Evolutionary conservation across 2,797 vertebrate genomes (phyloP).

Genomic region (Pipistrellus kuhlii): DNA sequence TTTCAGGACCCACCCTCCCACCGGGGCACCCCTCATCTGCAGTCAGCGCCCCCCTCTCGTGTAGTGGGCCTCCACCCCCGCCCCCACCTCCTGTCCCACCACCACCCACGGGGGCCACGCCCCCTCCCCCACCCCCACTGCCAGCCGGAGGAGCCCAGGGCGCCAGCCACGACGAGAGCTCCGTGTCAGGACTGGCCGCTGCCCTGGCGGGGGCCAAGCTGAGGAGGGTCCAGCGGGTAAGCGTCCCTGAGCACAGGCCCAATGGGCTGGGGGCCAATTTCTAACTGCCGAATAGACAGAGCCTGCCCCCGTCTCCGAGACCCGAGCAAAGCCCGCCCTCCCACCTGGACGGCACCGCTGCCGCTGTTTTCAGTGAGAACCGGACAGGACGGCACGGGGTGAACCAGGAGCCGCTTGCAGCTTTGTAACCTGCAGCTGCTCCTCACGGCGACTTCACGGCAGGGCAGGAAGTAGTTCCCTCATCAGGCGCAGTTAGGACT

Average conservation of each 20-base stretch:
- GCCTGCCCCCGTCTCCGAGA: rapidly evolving
- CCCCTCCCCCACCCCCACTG: conserved; percentile 89
- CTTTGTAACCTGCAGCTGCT: neutral
- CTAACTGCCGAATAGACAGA: neutral
- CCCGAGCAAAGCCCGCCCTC: neutral
- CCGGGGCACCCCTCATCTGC: conserved; percentile 93
- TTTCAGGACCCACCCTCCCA: conserved; percentile 89
- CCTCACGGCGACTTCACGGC: rapidly evolving
- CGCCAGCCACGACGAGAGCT: conserved; percentile 88
- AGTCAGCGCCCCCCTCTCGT: conserved; percentile 87
- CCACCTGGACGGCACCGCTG: neutral
- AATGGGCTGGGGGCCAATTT: neutral
- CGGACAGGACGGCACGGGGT: rapidly evolving
- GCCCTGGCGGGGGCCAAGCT: conserved; percentile 98
- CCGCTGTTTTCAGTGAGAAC: neutral
- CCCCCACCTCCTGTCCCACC: conserved; percentile 90
- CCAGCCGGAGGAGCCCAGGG: conserved; percentile 90
- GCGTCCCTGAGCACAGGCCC: conserved; percentile 52
- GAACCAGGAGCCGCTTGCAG: too few relatives aligned
- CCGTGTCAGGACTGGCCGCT: conserved; percentile 94
- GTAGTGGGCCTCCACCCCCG: conserved; percentile 92
- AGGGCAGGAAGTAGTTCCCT: rapidly evolving
- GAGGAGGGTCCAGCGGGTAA: conserved; percentile 97
- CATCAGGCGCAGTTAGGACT: too few relatives aligned
- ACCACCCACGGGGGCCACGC: conserved; percentile 87